Base-by-base conservation (phyloP, 2,888 invertebrate species). In the Elmis aenea region DNA sequence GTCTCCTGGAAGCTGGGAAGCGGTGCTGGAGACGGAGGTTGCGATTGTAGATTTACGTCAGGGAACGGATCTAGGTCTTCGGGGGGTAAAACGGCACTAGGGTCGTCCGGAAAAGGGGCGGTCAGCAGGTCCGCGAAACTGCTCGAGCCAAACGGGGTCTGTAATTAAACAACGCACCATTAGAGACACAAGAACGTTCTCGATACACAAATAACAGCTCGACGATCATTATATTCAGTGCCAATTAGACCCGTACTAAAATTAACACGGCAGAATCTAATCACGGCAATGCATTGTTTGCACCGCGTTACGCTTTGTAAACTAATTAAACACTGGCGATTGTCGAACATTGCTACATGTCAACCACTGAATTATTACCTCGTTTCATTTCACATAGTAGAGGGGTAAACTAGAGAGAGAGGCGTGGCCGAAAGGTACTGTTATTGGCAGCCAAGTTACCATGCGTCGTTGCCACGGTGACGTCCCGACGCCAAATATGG, bases 1-100 rank as follows among this genome's bases (percentile, higher is more conserved):
- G 87, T 90, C 70, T 90, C 90, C 72, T 90, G 86, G 71, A 89
- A 89, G 70, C 88, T 88, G 46, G 89, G 89, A 58, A 89, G 68
- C 26, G 75, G 74, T 26, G 84, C 77, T 18, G 67, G 64, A 5
- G 66, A 65, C 9, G 66, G 50, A 6, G 64, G 64, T 32, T 62
- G 62, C 23, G 64, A 62, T 20, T 60, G 62, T 39, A 66, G 59
- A 42, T 61, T 77, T 41, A 83, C 78, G 71, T 83, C 83, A 47
- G 81, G 79, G 64, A 83, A 83, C 15, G 83, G 83, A 61, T 84
- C 83, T 61, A 83, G 70, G 55, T 83, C 83, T 64, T 83, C 83
- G 61, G 82, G 77, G 26, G 57, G 57, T 38, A 67, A 50, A 57
- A 78, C 78, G 63, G 79, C 79, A 45, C 78, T 76, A 47, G 79